Percentiles rank a stretch among this genome's conserved stretches.
Evolutionary conservation across 2,797 vertebrate species (phyloP).

Genomic region (Xyrichtys novacula): DNA sequence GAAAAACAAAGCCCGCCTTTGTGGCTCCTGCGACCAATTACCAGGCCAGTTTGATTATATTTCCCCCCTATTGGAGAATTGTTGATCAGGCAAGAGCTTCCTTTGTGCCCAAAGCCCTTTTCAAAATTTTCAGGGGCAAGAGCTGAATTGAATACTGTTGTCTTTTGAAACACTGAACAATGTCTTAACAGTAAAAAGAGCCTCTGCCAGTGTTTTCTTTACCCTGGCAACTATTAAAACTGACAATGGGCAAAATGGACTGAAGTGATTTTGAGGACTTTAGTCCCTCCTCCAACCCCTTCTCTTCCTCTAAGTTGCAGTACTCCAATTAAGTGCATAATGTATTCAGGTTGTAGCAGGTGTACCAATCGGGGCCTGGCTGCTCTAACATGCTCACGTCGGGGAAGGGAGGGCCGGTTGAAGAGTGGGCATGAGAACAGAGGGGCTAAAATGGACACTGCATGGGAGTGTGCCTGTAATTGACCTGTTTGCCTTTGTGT

Average conservation of each 20-base stretch:
- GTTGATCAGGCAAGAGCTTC: conserved; percentile 97
- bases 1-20: conserved; percentile 90
- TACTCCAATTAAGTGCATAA: conserved; percentile 99
- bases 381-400: conserved; percentile 94
- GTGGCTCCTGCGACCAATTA: conserved; percentile 92
- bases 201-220: conserved; percentile 99
- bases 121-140: conserved; percentile 93
- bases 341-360: conserved; percentile 99
- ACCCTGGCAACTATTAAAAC: conserved; percentile 99
- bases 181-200: conserved; percentile 99
- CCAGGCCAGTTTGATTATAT: conserved; percentile 98
- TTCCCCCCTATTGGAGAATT: conserved; percentile 93
- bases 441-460: conserved; percentile 94
- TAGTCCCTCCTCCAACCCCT: conserved; percentile 88
- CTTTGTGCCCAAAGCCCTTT: conserved; percentile 86
- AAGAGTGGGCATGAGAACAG: conserved; percentile 79
- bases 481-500: conserved; percentile 99
- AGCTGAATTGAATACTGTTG: conserved; percentile 99
- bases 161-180: conserved; percentile 98
- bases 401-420: conserved; percentile 1
- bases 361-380: conserved; percentile 95
- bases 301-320: conserved; percentile 95
- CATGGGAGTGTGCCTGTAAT: conserved; percentile 98
- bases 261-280: conserved; percentile 99
- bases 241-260: conserved; percentile 99